Evolutionary conservation across 1,140 invertebrate genomes (phyloP), one percentile per base, ranked within the genome.

Genomic region (Bactericera cockerelli): DNA sequence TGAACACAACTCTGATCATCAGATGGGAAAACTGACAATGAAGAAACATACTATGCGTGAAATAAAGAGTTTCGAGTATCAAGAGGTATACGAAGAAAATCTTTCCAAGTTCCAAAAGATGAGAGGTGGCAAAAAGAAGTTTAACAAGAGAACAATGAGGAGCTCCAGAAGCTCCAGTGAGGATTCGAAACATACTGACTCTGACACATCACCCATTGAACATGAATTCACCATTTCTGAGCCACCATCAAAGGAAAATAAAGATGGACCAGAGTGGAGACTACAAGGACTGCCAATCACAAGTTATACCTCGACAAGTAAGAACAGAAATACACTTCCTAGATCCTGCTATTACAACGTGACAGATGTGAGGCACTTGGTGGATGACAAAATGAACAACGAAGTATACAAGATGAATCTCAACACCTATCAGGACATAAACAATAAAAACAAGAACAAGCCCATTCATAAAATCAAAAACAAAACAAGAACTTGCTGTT

Each of bases 241-340:
- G 22, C 42, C 42, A 49, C 42, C 42, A 8, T 49, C 42, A n/a
- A 49, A 49, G 19, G 42, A 49, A 49, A 49, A 49, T 49, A 49
- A 49, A 22, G 42, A 49, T 22, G 42, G n/a, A 16, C 4, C n/a
- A n/a, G 42, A 49, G 19, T 49, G 42, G 42, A 3, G 42, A 16
- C 8, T 49, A 49, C 4, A 49, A 49, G 42, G 42, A 19, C 6
- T 49, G 42, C 22, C 42, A 19, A 16, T 49, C n/a, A 4, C 42
- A 49, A 49, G 42, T 19, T 10, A 49, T 49, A 8, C n/a, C 22
- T 10, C 6, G 6, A 3, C 22, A 49, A 16, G 19, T 49, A 22
- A 22, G 19, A 49, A 8, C n/a, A 4, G 42, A 49, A 22, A 16
- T n/a, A 4, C 42, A 19, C 19, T 6, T 49, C 42, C n/a, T 8